A percentile compares a stretch with the other conserved stretches of the same genome.
phyloP scores from a whole-genome alignment of 2,113 vertebrate species.

The Spizaetus ornatus region DNA sequence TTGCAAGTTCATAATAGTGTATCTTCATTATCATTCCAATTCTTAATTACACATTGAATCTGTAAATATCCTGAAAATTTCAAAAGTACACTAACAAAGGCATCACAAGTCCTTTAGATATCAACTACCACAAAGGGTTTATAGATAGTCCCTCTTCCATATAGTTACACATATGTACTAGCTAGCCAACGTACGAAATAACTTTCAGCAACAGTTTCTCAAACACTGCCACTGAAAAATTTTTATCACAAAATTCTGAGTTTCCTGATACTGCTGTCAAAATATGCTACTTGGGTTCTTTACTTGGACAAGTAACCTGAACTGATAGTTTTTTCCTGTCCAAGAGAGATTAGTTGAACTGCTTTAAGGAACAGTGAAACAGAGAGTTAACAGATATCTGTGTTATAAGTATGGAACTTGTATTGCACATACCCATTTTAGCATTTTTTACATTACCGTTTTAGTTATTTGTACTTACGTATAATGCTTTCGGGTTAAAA shows the following conservation, averaged over 20 bases:
- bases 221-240: rapidly evolving
- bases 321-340: not conserved
- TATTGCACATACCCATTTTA: not conserved
- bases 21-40: not conserved
- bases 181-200: not conserved
- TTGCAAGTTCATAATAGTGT: not conserved
- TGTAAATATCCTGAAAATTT: not conserved
- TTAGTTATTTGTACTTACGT: not conserved
- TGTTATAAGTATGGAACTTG: not conserved
- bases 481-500: not conserved
- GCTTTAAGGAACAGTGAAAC: not conserved
- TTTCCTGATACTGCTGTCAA: not conserved
- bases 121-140: not conserved
- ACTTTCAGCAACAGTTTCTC: not conserved
- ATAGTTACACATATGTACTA: not conserved
- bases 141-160: not conserved
- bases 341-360: not conserved
- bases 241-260: not conserved
- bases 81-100: not conserved
- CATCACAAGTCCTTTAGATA: not conserved
- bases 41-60: not conserved
- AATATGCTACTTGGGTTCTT: not conserved
- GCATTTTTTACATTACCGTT: not conserved
- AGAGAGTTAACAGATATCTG: not conserved
- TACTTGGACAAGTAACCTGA: not conserved